Percentiles rank a stretch among this genome's conserved stretches.
Evolutionary conservation across 2,797 vertebrate species (phyloP).

Genomic region (Ara ararauna): DNA sequence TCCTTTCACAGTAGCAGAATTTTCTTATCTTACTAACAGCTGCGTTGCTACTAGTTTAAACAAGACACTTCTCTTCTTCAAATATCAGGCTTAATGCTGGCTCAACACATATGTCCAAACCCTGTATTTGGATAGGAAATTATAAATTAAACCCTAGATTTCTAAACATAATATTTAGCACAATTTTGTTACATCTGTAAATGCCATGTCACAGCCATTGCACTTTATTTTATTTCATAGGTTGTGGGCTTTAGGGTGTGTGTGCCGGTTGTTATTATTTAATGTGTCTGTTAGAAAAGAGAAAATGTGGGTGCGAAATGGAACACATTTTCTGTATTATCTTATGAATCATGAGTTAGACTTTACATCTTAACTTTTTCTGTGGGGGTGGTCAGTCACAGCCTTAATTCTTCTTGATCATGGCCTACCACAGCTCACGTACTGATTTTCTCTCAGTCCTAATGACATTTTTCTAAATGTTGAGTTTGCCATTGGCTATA

Average conservation of each 20-base stretch:
- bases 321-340: not conserved
- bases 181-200: not conserved
- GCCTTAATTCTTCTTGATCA: not conserved
- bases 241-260: not conserved
- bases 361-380: not conserved
- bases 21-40: not conserved
- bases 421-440: not conserved
- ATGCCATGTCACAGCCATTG: not conserved
- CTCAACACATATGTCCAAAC: not conserved
- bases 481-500: not conserved
- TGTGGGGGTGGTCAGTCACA: not conserved
- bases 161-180: not conserved
- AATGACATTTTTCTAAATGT: not conserved
- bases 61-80: conserved; percentile 4
- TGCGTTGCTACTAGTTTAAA: not conserved
- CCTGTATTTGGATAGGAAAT: not conserved
- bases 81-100: not conserved
- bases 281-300: not conserved
- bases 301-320: not conserved
- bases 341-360: not conserved
- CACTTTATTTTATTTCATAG: not conserved
- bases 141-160: not conserved
- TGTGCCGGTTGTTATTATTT: not conserved
- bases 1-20: not conserved
- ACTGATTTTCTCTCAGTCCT: not conserved